Evolutionary conservation across 2,888 invertebrate species (phyloP).

Genomic region (Vesta saturnalis): DNA sequence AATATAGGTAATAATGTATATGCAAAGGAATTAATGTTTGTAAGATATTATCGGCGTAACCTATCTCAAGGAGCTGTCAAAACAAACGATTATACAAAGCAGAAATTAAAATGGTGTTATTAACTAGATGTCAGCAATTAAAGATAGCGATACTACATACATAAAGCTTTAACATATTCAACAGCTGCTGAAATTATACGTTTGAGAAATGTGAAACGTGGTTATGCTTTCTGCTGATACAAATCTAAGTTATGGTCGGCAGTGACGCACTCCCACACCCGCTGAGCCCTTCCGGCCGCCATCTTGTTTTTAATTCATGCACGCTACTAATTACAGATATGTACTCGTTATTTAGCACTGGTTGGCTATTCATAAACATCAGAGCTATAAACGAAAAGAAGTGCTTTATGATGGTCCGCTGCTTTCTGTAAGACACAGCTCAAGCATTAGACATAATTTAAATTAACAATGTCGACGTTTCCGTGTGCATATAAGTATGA

Average conservation of each 20-base stretch:
- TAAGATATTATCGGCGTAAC: constrained; percentile 31
- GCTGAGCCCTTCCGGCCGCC: constrained; percentile 61
- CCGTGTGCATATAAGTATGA: constrained; percentile 46
- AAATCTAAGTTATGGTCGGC: constrained; percentile 61
- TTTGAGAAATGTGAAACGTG: constrained; percentile 58
- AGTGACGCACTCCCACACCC: constrained; percentile 61
- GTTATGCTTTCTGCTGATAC: constrained; percentile 59
- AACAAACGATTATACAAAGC: constrained; percentile 54
- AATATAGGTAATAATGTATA: background rate
- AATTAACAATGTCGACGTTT: constrained; percentile 42
- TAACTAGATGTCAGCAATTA: constrained; percentile 58
- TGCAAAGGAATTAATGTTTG: constrained; percentile 19
- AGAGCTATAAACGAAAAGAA: constrained; percentile 32
- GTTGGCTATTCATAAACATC: constrained; percentile 43
- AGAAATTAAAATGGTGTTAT: constrained; percentile 55
- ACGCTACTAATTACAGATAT: constrained; percentile 52
- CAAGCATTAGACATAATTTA: constrained; percentile 50
- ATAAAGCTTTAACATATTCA: constrained; percentile 57
- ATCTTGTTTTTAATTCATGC: constrained; percentile 57
- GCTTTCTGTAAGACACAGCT: constrained; percentile 50
- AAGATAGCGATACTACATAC: constrained; percentile 50
- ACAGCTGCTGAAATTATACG: constrained; percentile 60
- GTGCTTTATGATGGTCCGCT: constrained; percentile 46
- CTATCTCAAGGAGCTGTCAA: constrained; percentile 53
- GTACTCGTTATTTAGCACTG: constrained; percentile 45